Base-by-base conservation (phyloP, 2,888 invertebrate genomes). In the Agriopis leucophaearia region DNA sequence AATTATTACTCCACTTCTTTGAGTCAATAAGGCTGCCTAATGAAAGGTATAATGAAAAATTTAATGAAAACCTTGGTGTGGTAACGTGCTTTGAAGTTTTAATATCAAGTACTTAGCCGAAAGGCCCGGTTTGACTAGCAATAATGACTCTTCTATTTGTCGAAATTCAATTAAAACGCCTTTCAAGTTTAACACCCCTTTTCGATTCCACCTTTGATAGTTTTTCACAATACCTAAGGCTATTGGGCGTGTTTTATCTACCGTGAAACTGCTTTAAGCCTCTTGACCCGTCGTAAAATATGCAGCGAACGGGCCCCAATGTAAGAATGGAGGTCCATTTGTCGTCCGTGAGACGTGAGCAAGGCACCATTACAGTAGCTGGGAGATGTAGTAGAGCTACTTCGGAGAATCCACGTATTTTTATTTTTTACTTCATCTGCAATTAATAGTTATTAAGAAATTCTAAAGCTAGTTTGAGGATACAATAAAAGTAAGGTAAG, bases 211-310 rank as follows among this genome's bases (percentile, higher is more conserved):
- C 75, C 77, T 75, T 76, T 67, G 47, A 63, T 58, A 67, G 63
- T 67, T 67, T 67, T 77, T 75, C 73, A 70, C 62, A 74, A 74
- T 71, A 60, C 62, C 64, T 66, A 67, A 69, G 61, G 71, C 66
- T 68, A 64, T 64, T 56, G 60, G 56, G 55, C 40, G 64, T 74
- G 75, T 79, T 83, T 84, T 81, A 79, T 81, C 75, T 80, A 79
- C 73, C 75, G 80, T 80, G 76, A 82, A 83, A 82, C 78, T 81
- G 74, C 74, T 83, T 78, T 73, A 80, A 77, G 76, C 73, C 73
- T 74, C 76, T 80, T 80, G 81, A 79, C 80, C 82, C 72, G 66
- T 78, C 78, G 80, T 83, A 78, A 85, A 86, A 83, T 83, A 83
- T 80, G 78, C 82, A 83, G 74, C 66, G 72, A 65, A 72, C 63